Evolutionary conservation across 2,113 vertebrate genomes (phyloP).

Genomic region (Rhabdornis inornatus): DNA sequence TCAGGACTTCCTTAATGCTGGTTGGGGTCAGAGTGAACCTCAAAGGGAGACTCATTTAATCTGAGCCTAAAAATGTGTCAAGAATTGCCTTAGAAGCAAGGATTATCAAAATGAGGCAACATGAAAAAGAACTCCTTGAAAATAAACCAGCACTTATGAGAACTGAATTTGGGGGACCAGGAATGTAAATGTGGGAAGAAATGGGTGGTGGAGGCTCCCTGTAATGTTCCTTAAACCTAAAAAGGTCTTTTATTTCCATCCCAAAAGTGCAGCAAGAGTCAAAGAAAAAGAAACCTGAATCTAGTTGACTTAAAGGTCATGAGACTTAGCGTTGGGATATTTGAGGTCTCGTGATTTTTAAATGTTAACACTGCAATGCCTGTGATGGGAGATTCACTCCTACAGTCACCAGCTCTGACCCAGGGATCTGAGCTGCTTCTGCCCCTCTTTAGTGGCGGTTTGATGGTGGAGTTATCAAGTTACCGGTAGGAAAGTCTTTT

Average conservation of each 20-base stretch:
- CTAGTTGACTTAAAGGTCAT: slow-evolving; percentile 51
- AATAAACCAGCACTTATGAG: rapidly evolving
- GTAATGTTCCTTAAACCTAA: not conserved
- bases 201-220: not conserved
- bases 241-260: not conserved
- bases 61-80: not conserved
- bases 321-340: not conserved
- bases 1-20: not conserved
- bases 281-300: slow-evolving; percentile 42
- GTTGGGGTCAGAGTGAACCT: not conserved
- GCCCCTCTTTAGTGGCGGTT: not conserved
- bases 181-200: not conserved
- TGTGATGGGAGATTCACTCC: not conserved
- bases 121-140: not conserved
- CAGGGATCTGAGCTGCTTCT: not conserved
- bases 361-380: slow-evolving; percentile 13
- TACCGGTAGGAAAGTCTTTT: not conserved
- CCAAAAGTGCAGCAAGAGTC: not conserved
- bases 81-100: not conserved
- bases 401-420: not conserved
- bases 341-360: slow-evolving; percentile 21
- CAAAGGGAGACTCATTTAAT: not conserved
- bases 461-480: not conserved
- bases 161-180: not conserved
- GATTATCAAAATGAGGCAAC: not conserved